A percentile compares a stretch with the other conserved stretches of the same genome.
phyloP scores from a whole-genome alignment of 2,888 invertebrate species.

The Heliconius sara region DNA sequence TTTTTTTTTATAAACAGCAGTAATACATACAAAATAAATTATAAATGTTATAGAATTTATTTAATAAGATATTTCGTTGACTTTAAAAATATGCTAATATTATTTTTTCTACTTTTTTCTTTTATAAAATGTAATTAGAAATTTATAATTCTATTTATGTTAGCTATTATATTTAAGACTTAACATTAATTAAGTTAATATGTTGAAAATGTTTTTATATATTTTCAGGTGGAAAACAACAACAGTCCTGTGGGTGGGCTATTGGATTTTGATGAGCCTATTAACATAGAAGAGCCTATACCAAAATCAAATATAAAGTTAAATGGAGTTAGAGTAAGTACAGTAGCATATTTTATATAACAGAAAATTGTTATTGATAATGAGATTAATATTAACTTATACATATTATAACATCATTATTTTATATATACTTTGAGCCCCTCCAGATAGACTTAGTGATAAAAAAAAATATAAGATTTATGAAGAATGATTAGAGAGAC shows the following conservation, averaged over 20 bases:
- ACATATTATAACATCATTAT: no score
- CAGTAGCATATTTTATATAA: no score
- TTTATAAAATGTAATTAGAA: no score
- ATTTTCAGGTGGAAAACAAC: slow-evolving; percentile 55
- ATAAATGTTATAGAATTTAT: background rate
- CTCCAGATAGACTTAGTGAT: no score
- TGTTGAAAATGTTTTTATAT: background rate
- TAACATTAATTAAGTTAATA: background rate
- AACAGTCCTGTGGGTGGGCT: slow-evolving; percentile 59
- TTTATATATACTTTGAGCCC: no score
- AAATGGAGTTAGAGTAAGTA: slow-evolving; percentile 79
- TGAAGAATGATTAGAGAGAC: no score
- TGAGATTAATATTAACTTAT: no score
- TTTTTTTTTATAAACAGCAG: background rate
- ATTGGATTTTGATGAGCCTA: slow-evolving; percentile 70
- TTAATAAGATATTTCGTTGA: background rate
- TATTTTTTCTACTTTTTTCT: background rate
- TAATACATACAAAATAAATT: background rate
- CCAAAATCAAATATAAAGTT: slow-evolving; percentile 77
- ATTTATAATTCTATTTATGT: no score
- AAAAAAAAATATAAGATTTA: no score
- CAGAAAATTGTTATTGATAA: no score
- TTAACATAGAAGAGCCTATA: slow-evolving; percentile 63
- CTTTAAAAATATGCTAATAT: background rate
- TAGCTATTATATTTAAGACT: background rate